phyloP scores from a whole-genome alignment of 1,140 invertebrate species.

The Zaprionus nigranus region DNA sequence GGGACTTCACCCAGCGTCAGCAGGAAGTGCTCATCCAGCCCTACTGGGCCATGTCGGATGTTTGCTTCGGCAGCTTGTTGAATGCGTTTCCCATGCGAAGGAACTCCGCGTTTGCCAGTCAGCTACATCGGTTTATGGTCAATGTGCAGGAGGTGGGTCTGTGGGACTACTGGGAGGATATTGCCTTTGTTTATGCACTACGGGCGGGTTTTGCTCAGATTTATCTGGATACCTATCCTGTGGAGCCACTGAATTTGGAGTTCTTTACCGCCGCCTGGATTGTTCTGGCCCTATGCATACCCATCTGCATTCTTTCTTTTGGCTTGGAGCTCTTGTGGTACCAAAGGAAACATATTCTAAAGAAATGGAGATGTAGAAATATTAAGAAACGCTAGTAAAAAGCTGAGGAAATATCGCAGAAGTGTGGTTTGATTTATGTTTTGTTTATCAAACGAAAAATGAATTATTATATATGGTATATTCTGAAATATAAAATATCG shows the following conservation, averaged over 20 bases:
- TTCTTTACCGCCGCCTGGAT: conserved; percentile 74
- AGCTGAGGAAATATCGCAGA: not conserved
- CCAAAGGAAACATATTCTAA: not conserved
- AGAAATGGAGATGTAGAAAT: not conserved
- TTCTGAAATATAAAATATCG: not conserved
- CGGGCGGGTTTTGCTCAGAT: conserved; percentile 50
- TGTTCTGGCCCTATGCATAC: conserved; percentile 54
- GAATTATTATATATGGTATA: too few species aligned
- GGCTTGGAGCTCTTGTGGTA: conserved; percentile 41
- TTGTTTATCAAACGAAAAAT: too few species aligned
- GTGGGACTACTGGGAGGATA: conserved; percentile 62
- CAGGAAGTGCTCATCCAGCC: conserved; percentile 66
- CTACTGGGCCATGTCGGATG: conserved; percentile 58
- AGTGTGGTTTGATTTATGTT: too few species aligned
- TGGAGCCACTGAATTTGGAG: conserved; percentile 64
- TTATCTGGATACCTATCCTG: conserved; percentile 64
- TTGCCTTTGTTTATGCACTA: conserved; percentile 57
- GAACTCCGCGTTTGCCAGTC: conserved; percentile 36
- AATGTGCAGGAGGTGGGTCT: conserved; percentile 53
- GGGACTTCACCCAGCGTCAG: conserved; percentile 65
- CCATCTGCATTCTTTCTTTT: conserved; percentile 46
- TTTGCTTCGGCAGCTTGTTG: conserved; percentile 63
- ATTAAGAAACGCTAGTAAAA: not conserved
- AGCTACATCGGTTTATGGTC: conserved; percentile 49
- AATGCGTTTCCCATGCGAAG: conserved; percentile 51